Evolutionary conservation across 2,113 vertebrate genomes (phyloP), one percentile per base, ranked within the genome.

Genomic region (Salvelinus fontinalis): DNA sequence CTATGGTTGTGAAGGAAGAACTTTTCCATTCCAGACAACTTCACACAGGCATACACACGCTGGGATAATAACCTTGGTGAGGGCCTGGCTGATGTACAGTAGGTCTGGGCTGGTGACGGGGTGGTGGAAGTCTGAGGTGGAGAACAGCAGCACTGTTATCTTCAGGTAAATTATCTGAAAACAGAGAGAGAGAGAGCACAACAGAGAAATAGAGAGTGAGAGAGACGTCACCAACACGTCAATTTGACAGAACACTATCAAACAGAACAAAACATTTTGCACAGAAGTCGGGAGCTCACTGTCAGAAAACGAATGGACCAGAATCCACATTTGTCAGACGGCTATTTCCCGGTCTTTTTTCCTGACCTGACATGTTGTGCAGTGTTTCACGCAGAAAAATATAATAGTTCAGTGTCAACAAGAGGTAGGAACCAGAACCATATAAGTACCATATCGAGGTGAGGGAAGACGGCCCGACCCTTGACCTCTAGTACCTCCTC

Each of bases 61-160:
- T 44, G 11, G 71, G n/a, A 59, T 48, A 77, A 86, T 16, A 77
- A 97, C 97, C 97, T 96, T 97, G 0, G 94, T 96, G 74, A 99
- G 95, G 2, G 95, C 83, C 86, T 96, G 96, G 86, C 96, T 95
- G 92, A 99, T 93, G 84, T 95, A 96, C 2, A 96, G 77, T 76
- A 98, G 88, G 0, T 96, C 94, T 2, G 98, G 98, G 3, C 97
- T 99, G 24, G 95, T 95, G 5, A 90, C 97, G 86, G 90, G 24
- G 95, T 95, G 5, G 89, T 96, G 85, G 90, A 97, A 97, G 86
- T 99, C 98, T 0, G 97, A 99, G 14, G 96, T 94, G 0, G 98
- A 96, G 81, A 99, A 99, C 72, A 99, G 83, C 9, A 97, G 79
- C 1, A 94, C 93, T 0, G 85, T 82, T n/a, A 99, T 90, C 87